Evolutionary conservation across 2,113 vertebrate species (phyloP), one percentile per base, ranked within the genome.

Genomic region (Glaucidium brasilianum): DNA sequence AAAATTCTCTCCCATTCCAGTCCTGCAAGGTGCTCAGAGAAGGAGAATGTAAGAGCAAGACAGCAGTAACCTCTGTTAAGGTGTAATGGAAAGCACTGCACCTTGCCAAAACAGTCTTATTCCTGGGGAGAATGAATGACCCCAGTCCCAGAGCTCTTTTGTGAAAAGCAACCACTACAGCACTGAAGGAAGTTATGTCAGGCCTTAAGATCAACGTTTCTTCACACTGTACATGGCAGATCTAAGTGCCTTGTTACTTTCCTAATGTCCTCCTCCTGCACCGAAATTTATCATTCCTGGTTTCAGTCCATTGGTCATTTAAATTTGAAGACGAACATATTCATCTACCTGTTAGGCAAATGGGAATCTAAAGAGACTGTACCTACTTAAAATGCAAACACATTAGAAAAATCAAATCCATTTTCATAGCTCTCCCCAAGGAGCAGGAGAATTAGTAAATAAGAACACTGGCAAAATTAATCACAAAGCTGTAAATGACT

Each of bases 341-440:
- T 87, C 34, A 87, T 67, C 80, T 81, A 10, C 52, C 67, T 59
- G 91, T 78, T 72, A 81, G 52, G 69, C 52, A 89, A 94, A 85
- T 6, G 35, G 47, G 45, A 88, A 81, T 47, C 86, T 77, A 77
- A 80, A 80, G 67, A 77, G 75, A 58, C 41, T 74, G 71, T 14
- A 73, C 63, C 52, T 63, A 90, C 47, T 92, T 85, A 66, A 91
- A 90, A 95, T 84, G 73, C 85, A 91, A 92, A 34, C 25, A 43
- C 62, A 32, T 90, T 45, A 96, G 84, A 58, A 94, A 95, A 96
- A 92, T 50, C 91, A 89, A 89, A 89, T 35, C 83, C 35, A 11
- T 85, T 89, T 92, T 78, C 71, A 63, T 11, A 64, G 83, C 66
- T 89, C 35, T 87, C 84, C 66, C 60, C 29, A 62, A 60, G 52